Conservation (phyloP, 2,888 invertebrate species). For the Allacma fusca region DNA sequence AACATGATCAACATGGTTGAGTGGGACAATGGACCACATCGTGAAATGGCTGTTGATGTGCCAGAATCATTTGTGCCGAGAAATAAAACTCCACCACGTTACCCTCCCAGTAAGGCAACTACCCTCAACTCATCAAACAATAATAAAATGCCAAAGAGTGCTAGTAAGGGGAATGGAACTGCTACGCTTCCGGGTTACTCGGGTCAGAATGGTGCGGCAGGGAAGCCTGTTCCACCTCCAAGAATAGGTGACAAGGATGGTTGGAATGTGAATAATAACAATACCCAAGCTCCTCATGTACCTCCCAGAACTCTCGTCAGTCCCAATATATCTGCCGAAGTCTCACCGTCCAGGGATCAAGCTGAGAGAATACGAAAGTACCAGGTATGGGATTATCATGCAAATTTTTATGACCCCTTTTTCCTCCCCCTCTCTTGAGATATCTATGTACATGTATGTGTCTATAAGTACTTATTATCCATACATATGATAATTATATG, state of each 20-base stretch:
- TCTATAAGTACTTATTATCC: neutral
- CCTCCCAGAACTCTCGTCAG: slow-evolving; percentile 62
- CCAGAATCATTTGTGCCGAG: slow-evolving; percentile 92
- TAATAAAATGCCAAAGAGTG: slow-evolving; percentile 51
- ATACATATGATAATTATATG: too few species aligned
- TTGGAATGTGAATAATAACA: slow-evolving; percentile 68
- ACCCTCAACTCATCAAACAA: slow-evolving; percentile 53
- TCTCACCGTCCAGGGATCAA: slow-evolving; percentile 80
- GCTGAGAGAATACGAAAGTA: slow-evolving; percentile 91
- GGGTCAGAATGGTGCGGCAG: slow-evolving; percentile 61
- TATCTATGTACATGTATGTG: neutral
- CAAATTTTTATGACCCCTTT: neutral
- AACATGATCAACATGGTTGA: slow-evolving; percentile 71
- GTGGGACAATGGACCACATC: slow-evolving; percentile 71
- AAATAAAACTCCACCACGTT: slow-evolving; percentile 89
- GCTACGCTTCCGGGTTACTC: slow-evolving; percentile 60
- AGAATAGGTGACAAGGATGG: slow-evolving; percentile 75
- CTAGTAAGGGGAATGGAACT: slow-evolving; percentile 63
- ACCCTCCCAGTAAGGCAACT: slow-evolving; percentile 71
- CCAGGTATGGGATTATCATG: slow-evolving; percentile 72
- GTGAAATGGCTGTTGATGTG: slow-evolving; percentile 99
- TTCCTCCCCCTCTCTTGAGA: neutral
- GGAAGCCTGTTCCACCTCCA: slow-evolving; percentile 70
- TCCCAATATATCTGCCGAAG: slow-evolving; percentile 57
- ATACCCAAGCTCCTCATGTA: slow-evolving; percentile 68